These are phyloP conservation scores for Perdita meconis DNA, from an alignment of 2,888 invertebrate genomes.

Conservation along the genomic window DNA sequence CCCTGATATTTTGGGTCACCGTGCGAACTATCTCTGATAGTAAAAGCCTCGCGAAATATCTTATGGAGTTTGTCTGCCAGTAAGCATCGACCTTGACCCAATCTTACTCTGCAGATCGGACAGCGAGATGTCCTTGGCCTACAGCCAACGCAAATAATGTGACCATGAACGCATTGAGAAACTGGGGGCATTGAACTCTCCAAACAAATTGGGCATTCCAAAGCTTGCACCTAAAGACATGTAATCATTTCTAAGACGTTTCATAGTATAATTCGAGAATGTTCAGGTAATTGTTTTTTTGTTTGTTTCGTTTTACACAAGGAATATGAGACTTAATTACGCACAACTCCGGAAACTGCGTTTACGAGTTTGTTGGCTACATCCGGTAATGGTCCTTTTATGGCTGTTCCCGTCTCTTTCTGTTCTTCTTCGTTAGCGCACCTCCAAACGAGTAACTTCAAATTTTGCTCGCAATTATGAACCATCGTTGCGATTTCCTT, in stretches of 20 bases:
- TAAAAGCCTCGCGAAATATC: slow-evolving; percentile 77
- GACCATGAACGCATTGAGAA: slow-evolving; percentile 88
- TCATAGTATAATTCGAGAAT: not conserved
- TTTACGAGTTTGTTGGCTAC: slow-evolving; percentile 78
- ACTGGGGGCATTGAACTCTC: slow-evolving; percentile 88
- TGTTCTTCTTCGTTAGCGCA: slow-evolving; percentile 48
- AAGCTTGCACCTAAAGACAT: slow-evolving; percentile 66
- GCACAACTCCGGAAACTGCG: slow-evolving; percentile 78
- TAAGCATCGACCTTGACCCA: slow-evolving; percentile 82
- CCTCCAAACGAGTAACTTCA: slow-evolving; percentile 80
- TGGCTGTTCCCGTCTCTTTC: slow-evolving; percentile 64
- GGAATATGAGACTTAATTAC: slow-evolving; percentile 29
- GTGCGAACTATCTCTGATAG: slow-evolving; percentile 46
- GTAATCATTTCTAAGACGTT: slow-evolving; percentile 16
- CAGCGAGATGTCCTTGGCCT: slow-evolving; percentile 86
- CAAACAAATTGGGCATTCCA: slow-evolving; percentile 88
- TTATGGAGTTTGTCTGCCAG: slow-evolving; percentile 80
- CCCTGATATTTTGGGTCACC: not conserved
- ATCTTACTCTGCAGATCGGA: slow-evolving; percentile 86
- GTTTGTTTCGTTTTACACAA: too few species aligned
- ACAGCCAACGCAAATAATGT: slow-evolving; percentile 87
- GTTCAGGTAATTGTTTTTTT: not conserved
- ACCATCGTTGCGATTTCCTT: slow-evolving; percentile 84
- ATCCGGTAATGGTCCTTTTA: slow-evolving; percentile 80
- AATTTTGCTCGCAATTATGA: slow-evolving; percentile 58